Base-by-base conservation (phyloP, 2,888 invertebrate species). In the Tholera decimalis region DNA sequence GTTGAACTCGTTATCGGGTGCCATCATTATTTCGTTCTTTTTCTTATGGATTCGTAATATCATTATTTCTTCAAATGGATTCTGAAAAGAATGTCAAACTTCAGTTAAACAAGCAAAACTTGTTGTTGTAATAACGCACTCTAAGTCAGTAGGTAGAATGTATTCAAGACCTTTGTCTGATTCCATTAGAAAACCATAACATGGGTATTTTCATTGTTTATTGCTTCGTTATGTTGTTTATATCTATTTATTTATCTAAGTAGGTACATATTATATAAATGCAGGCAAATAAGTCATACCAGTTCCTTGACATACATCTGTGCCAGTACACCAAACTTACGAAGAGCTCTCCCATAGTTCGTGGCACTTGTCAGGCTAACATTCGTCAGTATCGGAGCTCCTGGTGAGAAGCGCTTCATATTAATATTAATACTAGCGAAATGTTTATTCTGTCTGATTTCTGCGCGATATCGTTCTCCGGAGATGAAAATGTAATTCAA, bases 341-440 rank as follows among this genome's bases (percentile, higher is more conserved):
- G 85, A 56, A 94, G 76, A 1, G 80, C 79, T 3, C 79, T 37
- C 1, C 90, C 91, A 43, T 90, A 91, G 44, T 86, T 86, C 0
- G 88, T 88, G 0, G 94, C 92, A 2, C 81, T 76, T 0, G 88
- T 88, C 1, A 91, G 57, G 50, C 89, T 91, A 1, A 90, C 80
- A 44, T 92, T 95, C 1, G 94, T 93, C 43, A 94, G 74, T 68
- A 95, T 89, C 41, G 94, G 94, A 6, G 86, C 83, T 4, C 94
- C 94, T 94, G 83, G 3, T 80, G 22, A 28, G 26, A 72, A 58
- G 33, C 24, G 33, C 20, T 49, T 44, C 13, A 28, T 55, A 44
- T 65, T 65, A 69, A 73, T 58, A 73, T 76, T 73, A 73, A 77
- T 74, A 66, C 56, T 18, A 28, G 50, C 20, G 7, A 26, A 53